Percentiles rank a stretch among this genome's conserved stretches.
These are phyloP conservation scores for Emydocephalus ijimae DNA, from an alignment of 2,113 vertebrate species.

Conservation along the genomic window DNA sequence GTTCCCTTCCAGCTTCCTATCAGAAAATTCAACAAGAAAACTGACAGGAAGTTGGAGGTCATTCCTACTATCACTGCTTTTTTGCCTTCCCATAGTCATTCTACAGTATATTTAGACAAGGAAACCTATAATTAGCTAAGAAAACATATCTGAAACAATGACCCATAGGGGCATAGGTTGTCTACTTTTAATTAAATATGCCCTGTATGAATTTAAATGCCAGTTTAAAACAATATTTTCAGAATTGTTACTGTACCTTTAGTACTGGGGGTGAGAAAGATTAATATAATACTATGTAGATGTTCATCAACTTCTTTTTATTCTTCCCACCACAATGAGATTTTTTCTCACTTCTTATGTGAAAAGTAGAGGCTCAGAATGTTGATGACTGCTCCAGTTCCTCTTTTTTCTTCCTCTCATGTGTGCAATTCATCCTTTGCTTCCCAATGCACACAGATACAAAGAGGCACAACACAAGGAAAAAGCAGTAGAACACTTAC, in stretches of 20 bases:
- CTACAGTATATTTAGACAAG: too few species aligned
- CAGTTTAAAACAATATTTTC: neutral
- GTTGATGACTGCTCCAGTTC: neutral
- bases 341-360: neutral
- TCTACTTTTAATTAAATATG: neutral
- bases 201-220: neutral
- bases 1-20: too few species aligned
- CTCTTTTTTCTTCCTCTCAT: neutral
- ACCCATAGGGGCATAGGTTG: too few species aligned
- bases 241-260: neutral
- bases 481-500: neutral
- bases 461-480: neutral
- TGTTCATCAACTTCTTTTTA: neutral
- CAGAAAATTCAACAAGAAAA: too few species aligned
- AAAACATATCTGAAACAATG: too few species aligned
- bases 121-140: too few species aligned
- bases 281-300: neutral
- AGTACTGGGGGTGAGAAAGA: neutral
- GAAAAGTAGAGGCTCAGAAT: neutral
- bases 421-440: neutral
- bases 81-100: too few species aligned
- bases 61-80: too few species aligned
- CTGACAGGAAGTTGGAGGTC: too few species aligned
- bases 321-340: neutral
- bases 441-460: neutral